Evolutionary conservation across 30 jellyfish, hydroid and myxozoan genomes (phyloP), one percentile per base, ranked within the genome.

Genomic region (Pseudorhiza aurosa): DNA sequence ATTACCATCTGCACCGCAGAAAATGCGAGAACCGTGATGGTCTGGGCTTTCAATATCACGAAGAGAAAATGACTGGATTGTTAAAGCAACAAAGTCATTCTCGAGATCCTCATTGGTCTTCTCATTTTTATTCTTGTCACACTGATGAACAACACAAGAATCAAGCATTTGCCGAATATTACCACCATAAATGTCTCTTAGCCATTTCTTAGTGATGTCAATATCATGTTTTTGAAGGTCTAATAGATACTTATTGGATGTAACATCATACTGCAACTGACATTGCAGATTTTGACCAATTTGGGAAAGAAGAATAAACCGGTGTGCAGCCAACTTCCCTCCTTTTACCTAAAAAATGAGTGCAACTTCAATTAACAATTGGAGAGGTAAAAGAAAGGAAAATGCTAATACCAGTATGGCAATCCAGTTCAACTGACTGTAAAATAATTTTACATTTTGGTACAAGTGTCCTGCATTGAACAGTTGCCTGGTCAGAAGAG

Each of bases 41-140:
- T 59, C 82, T 62, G 88, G 88, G 12, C 64, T 77, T 17, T 77
- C 89, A 31, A 77, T 46, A 30, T 77, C 89, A 22, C 80, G 81
- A 46, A 77, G 15, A 19, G 74, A 77, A 45, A 77, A 77, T 2
- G 73, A 27, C 37, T 30, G 30, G 82, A 77, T 60, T 1, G 60
- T 33, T 21, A 17, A 24, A 31, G 39, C 77, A 18, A 46, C 59
- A 53, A 60, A 21, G 25, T 25, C 50, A 25, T 17, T 26, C 2
- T 50, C 72, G 24, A 31, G 28, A 25, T 70, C 71, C n/a, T 25
- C 21, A n/a, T 19, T 29, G 15, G 28, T 36, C 8, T 8, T 14
- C 8, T 58, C 58, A 1, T 22, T 19, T 25, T 36, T 55, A 4
- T 57, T 25, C 17, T 2, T 36, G 4, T 32, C 51, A 43, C 44